Evolutionary conservation across 1,140 invertebrate genomes (phyloP), one percentile per base, ranked within the genome.

Genomic region (Apis florea): DNA sequence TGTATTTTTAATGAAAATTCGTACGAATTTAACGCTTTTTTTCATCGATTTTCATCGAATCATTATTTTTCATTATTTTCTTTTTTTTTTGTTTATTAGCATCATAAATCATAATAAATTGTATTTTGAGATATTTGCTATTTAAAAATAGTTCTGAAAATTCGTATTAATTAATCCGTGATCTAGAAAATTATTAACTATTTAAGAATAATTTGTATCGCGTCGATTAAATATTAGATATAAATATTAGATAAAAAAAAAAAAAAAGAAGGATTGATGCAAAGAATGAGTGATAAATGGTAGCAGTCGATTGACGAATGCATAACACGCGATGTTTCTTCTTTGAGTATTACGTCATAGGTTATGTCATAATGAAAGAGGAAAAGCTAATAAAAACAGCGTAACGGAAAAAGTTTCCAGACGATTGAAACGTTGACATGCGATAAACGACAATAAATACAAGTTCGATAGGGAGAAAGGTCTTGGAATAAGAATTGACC

Each of bases 381-480:
- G 13, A n/a, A 56, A 21, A 58, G 24, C 31, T 21, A 40, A 54
- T 72, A 51, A 72, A 10, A 73, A 26, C 3, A 10, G 8, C 6
- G 9, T 6, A 19, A 26, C 58, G 51, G 53, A 31, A 56, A 67
- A 78, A 78, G 66, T 70, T 70, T 53, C 54, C 54, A 79, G 76
- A 70, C 76, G 56, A 79, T 19, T 61, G 24, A n/a, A 51, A 49
- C 54, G 47, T 78, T 69, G 61, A 40, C 67, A 26, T 40, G 47
- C 10, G 53, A 40, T 40, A 40, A 40, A 24, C 0, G 53, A 47
- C 63, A 49, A 31, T 31, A 24, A 53, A 69, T 31, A 26, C 40
- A 8, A 61, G 31, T 21, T 61, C 40, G 40, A 31, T 56, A 31
- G 56, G 51, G 49, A 69, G 54, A 49, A 69, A 64, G 49, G 64